Evolutionary conservation across 2,797 vertebrate genomes (phyloP), one percentile per base, ranked within the genome.

Genomic region (Vultur gryphus): DNA sequence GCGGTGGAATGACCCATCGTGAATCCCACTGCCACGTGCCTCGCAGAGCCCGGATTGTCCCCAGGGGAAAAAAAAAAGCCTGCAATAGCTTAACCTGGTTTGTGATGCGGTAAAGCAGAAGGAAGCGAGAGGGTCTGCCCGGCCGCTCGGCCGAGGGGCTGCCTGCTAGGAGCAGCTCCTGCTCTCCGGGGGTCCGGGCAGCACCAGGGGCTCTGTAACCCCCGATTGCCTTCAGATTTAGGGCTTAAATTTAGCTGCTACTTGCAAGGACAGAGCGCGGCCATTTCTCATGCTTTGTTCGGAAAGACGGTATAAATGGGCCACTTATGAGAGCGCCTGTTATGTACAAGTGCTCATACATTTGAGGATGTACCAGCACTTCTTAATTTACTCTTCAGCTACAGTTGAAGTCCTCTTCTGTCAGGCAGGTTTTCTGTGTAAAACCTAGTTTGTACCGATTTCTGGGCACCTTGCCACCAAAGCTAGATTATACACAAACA

Each of bases 351-450:
- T 11, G 51, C 64, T 89, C 44, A 2, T 41, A 58, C 58, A 21
- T 44, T 21, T 17, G 35, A 75, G 67, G 51, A 54, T 15, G 61
- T 66, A 57, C 49, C 33, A 33, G 18, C 58, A 13, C 75, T 72
- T 61, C 58, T 62, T 77, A 43, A 90, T 88, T 58, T 81, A 29
- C 70, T 87, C 64, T 57, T 73, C 75, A 64, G 31, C 64, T n/a
- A 24, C 46, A 57, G n/a, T 8, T 26, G n/a, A 71, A 85, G 61
- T 43, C 37, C 65, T 67, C 76, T 52, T 65, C 67, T 43, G 41
- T 51, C 69, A 41, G 35, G 51, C n/a, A 48, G 35, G 57, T 75
- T 55, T 65, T 17, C 44, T 31, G 18, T 6, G 16, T 21, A 57
- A 80, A 64, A 51, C 6, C n/a, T 11, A 18, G 14, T 18, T 52